These are phyloP conservation scores for Maconellicoccus hirsutus DNA, from an alignment of 1,140 invertebrate species.

Conservation along the genomic window DNA sequence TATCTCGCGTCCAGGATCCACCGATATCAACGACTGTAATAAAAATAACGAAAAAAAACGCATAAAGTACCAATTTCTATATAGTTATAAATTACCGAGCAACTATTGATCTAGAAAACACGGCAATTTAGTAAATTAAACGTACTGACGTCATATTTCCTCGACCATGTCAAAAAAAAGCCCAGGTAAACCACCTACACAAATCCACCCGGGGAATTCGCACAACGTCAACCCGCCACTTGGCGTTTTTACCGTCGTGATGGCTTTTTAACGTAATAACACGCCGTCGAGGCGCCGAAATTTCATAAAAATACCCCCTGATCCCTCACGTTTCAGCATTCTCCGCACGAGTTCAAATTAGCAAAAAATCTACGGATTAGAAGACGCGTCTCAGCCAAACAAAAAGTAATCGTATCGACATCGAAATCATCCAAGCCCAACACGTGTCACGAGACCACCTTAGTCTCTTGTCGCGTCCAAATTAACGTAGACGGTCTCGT, in stretches of 20 bases:
- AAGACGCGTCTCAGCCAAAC: no score
- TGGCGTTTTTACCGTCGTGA: not conserved
- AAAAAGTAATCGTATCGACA: no score
- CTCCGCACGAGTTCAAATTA: no score
- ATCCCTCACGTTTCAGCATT: not conserved
- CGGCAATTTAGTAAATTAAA: no score
- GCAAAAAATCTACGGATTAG: no score
- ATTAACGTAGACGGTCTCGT: no score
- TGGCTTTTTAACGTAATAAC: slow-evolving; percentile 9
- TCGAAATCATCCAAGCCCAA: no score
- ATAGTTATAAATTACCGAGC: not conserved
- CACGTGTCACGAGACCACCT: no score
- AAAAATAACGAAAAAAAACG: slow-evolving; percentile 18
- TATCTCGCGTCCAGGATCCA: slow-evolving; percentile 28
- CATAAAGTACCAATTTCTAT: not conserved
- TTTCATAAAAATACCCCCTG: not conserved
- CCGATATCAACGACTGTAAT: slow-evolving; percentile 31
- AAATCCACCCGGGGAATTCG: not conserved
- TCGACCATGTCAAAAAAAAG: no score
- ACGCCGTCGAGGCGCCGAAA: not conserved
- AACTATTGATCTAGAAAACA: not conserved
- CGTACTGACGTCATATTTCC: no score
- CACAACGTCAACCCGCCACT: not conserved
- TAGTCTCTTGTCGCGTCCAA: no score
- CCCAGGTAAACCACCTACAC: not conserved